Evolutionary conservation across 2,113 vertebrate species (phyloP).

Genomic region (Phoxinus phoxinus): DNA sequence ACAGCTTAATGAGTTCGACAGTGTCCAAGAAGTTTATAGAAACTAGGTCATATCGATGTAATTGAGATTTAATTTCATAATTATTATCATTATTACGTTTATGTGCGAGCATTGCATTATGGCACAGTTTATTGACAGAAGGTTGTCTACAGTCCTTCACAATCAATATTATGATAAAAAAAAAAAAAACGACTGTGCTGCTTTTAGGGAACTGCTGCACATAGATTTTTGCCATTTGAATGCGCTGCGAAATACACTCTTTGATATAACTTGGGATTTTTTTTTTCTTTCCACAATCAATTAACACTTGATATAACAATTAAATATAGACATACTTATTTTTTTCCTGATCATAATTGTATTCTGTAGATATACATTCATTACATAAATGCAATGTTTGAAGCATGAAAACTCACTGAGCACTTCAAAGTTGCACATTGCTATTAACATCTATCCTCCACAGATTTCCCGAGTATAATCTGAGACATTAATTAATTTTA

Average conservation of each 20-base stretch:
- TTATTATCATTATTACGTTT: slow-evolving; percentile 60
- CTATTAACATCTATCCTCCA: slow-evolving; percentile 57
- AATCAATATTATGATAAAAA: slow-evolving; percentile 57
- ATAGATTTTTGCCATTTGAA: not conserved
- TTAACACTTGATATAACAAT: not conserved
- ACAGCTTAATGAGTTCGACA: slow-evolving; percentile 58
- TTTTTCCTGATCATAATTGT: not conserved
- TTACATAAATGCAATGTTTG: slow-evolving; percentile 50
- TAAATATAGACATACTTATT: not conserved
- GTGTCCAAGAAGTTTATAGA: slow-evolving; percentile 54
- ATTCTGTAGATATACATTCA: slow-evolving; percentile 6
- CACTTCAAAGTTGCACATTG: slow-evolving; percentile 53
- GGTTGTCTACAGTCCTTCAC: slow-evolving; percentile 51
- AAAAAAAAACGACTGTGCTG: slow-evolving; percentile 22
- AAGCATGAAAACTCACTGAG: slow-evolving; percentile 59
- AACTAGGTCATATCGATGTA: slow-evolving; percentile 58
- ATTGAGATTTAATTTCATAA: slow-evolving; percentile 61
- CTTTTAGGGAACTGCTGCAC: slow-evolving; percentile 21
- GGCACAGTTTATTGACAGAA: slow-evolving; percentile 54
- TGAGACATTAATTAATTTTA: slow-evolving; percentile 73
- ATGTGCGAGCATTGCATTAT: slow-evolving; percentile 54
- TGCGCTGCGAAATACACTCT: not conserved
- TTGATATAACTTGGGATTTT: not conserved
- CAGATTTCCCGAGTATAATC: slow-evolving; percentile 46
- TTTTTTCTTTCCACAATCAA: not conserved